Base-by-base conservation (phyloP, 2,888 invertebrate genomes). In the Caenorhabditis wallacei region DNA sequence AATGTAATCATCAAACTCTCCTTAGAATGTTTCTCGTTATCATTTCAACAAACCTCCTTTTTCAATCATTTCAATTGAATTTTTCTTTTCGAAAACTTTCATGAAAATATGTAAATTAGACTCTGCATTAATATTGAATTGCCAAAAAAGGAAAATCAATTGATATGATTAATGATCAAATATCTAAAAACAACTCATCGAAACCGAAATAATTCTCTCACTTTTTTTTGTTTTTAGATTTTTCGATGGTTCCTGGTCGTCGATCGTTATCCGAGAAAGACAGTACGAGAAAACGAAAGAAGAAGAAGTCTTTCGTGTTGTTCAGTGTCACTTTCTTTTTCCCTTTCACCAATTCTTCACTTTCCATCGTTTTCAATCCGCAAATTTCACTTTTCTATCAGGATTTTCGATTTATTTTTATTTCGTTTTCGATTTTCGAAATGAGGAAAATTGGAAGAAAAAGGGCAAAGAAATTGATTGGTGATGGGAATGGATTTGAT, bases 301-400 rank as follows among this genome's bases (percentile, higher is more conserved):
- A 35, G 63, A 63, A 63, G 63, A 46, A 63, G 63, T 43, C n/a
- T 26, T 66, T 46, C 53, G 70, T 70, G 70, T 70, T 70, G 59
- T 70, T 70, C 59, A 40, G 61, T 53, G 61, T 71, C 71, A 71
- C 71, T 71, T 71, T 71, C 61, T 51, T 68, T 70, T 70, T 48
- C 43, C 69, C 43, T 46, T 57, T 56, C 26, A 24, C 69, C 54
- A 69, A 56, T 69, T 69, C 69, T 69, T 69, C 69, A 69, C 69
- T 69, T 69, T 69, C 69, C 68, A 35, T 68, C 54, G 35, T 53
- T 48, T 26, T 18, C 43, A 56, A 43, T 61, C 61, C 61, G 26
- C 61, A 53, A 51, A 53, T 66, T 66, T 53, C 66, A 54, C 56
- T 56, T 69, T 69, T 53, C 69, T 69, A 69, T 69, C 69, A 69